A percentile compares a stretch with the other conserved stretches of the same genome.
Evolutionary conservation across 1,140 invertebrate species (phyloP).

Genomic region (Drosophila repleta): DNA sequence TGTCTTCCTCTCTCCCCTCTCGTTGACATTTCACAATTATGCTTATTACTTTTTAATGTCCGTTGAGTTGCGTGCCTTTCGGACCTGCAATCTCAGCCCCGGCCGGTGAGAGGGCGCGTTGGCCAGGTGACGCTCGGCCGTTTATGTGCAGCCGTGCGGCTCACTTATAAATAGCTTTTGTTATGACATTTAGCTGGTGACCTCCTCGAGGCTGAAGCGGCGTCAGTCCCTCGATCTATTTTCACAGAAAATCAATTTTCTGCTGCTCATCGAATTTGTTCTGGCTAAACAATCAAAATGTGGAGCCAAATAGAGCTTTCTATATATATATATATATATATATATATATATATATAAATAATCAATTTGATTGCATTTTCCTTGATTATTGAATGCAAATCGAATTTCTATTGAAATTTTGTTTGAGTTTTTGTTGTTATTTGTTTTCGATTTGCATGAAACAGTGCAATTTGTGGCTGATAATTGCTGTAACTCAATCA

Average conservation of each 20-base stretch:
- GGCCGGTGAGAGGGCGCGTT: no score
- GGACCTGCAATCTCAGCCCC: conserved; percentile 11
- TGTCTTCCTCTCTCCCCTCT: background rate
- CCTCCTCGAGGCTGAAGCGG: conserved; percentile 17
- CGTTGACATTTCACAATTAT: conserved; percentile 73
- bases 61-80: conserved; percentile 38
- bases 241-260: conserved; percentile 61
- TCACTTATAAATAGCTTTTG: conserved; percentile 74
- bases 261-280: background rate
- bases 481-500: no score
- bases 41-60: conserved; percentile 78
- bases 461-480: no score
- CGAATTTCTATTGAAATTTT: no score
- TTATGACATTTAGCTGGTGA: conserved; percentile 68
- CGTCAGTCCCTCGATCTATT: conserved; percentile 53
- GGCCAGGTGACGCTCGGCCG: background rate
- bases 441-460: no score
- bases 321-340: no score
- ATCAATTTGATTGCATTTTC: no score
- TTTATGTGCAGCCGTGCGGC: conserved; percentile 50
- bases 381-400: no score
- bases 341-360: no score
- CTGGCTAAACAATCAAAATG: background rate
- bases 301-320: no score
- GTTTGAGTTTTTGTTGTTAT: no score